Evolutionary conservation across 2,888 invertebrate species (phyloP).

Genomic region (Pardosa pseudoannulata): DNA sequence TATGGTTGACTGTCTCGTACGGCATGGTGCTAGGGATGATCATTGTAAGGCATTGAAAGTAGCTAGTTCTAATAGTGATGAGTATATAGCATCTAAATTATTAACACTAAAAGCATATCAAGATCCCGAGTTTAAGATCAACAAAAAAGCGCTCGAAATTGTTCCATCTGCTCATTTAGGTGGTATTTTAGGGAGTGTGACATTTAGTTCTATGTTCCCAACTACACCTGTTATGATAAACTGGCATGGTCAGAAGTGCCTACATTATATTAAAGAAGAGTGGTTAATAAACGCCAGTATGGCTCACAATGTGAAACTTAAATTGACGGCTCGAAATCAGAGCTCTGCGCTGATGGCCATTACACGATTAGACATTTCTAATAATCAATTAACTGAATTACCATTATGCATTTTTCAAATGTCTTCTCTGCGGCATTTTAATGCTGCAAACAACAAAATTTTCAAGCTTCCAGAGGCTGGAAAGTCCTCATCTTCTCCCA

Average conservation of each 20-base stretch:
- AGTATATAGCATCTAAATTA: constrained; percentile 86
- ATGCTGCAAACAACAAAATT: constrained; percentile 92
- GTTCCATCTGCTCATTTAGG: constrained; percentile 73
- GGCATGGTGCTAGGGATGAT: constrained; percentile 89
- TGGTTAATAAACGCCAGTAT: constrained; percentile 92
- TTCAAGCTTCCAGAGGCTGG: constrained; percentile 82
- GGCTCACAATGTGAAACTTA: constrained; percentile 89
- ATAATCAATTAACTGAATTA: constrained; percentile 88
- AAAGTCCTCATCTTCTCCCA: constrained; percentile 44
- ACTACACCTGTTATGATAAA: constrained; percentile 87
- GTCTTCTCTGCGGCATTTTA: constrained; percentile 87
- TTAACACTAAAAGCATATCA: constrained; percentile 90
- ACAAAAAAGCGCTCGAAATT: constrained; percentile 89
- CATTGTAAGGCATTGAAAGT: constrained; percentile 89
- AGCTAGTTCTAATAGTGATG: constrained; percentile 86
- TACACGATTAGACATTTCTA: constrained; percentile 94
- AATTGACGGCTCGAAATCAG: constrained; percentile 83
- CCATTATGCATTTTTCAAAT: constrained; percentile 90
- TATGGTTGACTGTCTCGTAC: constrained; percentile 86
- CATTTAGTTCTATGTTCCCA: constrained; percentile 89
- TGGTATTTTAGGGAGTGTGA: constrained; percentile 77
- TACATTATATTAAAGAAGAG: constrained; percentile 84
- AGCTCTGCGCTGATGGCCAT: constrained; percentile 89
- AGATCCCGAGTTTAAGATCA: constrained; percentile 94
- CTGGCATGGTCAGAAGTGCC: constrained; percentile 87